phyloP scores from a whole-genome alignment of 2,888 invertebrate genomes.

The Serrognathus titanus region DNA sequence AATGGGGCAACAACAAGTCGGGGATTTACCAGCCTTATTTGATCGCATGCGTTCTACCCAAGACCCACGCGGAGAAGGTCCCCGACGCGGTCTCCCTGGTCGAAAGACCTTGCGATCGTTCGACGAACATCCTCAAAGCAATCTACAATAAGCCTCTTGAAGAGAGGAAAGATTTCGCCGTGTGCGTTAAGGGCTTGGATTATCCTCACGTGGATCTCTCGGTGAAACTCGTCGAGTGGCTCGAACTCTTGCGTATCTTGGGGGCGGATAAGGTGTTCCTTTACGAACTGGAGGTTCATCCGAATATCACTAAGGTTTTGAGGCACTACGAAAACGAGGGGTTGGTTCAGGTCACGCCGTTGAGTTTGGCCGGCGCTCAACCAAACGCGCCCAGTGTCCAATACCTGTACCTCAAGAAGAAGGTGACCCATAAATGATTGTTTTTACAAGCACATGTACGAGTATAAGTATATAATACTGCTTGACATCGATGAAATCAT shows the following conservation, averaged over 20 bases:
- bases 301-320: conserved; percentile 76
- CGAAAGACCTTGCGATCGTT: conserved; percentile 73
- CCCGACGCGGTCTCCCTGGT: conserved; percentile 80
- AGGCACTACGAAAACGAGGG: conserved; percentile 31
- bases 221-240: conserved; percentile 84
- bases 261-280: conserved; percentile 86
- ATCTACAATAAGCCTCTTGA: conserved; percentile 65
- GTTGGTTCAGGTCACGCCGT: conserved; percentile 65
- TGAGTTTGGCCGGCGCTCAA: conserved; percentile 79
- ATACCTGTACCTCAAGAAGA: conserved; percentile 78
- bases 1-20: conserved; percentile 90
- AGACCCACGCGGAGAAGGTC: conserved; percentile 60
- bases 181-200: conserved; percentile 87
- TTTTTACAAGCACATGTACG: conserved; percentile 80
- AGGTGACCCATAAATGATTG: conserved; percentile 90
- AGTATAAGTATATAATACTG: conserved; percentile 78
- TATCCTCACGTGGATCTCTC: conserved; percentile 79
- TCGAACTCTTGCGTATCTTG: conserved; percentile 76
- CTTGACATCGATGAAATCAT: conserved; percentile 85
- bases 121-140: conserved; percentile 74
- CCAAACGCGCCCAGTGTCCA: conserved; percentile 80
- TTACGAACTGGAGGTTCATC: conserved; percentile 82
- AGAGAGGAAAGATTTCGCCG: conserved; percentile 69
- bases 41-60: conserved; percentile 78
- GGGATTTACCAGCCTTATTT: conserved; percentile 82